phyloP scores from a whole-genome alignment of 2,797 vertebrate genomes.

The Antrozous pallidus region DNA sequence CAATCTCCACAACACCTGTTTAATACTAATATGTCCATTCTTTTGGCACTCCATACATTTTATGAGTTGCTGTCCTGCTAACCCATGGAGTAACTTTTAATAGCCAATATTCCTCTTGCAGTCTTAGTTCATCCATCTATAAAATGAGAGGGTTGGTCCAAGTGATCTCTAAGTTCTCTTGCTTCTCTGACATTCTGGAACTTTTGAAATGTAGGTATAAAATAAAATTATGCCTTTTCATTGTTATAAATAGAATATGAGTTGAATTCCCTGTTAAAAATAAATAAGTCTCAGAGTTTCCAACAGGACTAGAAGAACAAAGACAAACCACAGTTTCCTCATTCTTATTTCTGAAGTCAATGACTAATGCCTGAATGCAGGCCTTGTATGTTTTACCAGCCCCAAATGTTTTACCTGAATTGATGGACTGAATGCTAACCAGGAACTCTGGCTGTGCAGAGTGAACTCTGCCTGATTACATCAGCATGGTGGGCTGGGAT shows the following conservation, averaged over 20 bases:
- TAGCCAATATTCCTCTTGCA: background rate
- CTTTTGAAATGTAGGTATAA: background rate
- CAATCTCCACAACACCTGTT: background rate
- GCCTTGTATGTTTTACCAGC: background rate
- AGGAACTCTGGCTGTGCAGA: slow-evolving; percentile 3
- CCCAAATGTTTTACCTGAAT: background rate
- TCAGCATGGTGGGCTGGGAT: slow-evolving; percentile 55
- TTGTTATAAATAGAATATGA: background rate
- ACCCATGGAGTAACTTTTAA: background rate
- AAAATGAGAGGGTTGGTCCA: background rate
- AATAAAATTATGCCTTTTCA: background rate
- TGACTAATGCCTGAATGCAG: background rate
- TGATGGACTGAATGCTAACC: slow-evolving; percentile 33
- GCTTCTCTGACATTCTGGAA: background rate
- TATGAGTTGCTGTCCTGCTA: background rate
- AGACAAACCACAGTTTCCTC: background rate
- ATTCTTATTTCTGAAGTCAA: background rate
- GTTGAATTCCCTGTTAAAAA: slow-evolving; percentile 14
- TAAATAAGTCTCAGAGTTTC: background rate
- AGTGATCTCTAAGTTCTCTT: background rate
- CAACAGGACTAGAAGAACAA: slow-evolving; percentile 1
- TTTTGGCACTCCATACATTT: background rate
- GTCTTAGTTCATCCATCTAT: background rate
- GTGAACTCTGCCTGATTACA: slow-evolving; percentile 57
- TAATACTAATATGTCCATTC: background rate